phyloP scores from a whole-genome alignment of 2,113 vertebrate genomes.

The Otocyon megalotis region DNA sequence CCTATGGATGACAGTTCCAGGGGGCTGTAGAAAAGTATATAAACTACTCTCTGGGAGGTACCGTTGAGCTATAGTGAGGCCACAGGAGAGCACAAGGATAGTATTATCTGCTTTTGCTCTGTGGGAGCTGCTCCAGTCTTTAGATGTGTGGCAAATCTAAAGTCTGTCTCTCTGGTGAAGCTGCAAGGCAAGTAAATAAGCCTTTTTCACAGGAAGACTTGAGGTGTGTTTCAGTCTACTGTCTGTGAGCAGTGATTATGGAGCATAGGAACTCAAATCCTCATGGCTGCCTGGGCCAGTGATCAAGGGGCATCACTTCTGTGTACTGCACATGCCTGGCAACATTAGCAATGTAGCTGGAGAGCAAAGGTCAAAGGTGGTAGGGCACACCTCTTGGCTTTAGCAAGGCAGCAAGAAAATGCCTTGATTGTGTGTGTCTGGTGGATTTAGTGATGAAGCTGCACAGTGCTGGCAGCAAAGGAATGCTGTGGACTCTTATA shows the following conservation, averaged over 20 bases:
- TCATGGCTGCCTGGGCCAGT: not conserved
- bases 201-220: not conserved
- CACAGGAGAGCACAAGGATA: not conserved
- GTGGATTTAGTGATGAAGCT: not conserved
- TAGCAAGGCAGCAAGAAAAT: not conserved
- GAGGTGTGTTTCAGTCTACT: not conserved
- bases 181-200: not conserved
- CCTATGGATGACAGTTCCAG: not conserved
- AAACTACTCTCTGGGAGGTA: not conserved
- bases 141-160: not conserved
- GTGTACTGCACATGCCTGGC: not conserved
- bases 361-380: not conserved
- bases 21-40: not conserved
- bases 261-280: not conserved
- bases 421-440: not conserved
- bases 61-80: not conserved
- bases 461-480: not conserved
- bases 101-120: not conserved
- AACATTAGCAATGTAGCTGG: not conserved
- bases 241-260: not conserved
- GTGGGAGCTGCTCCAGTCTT: not conserved
- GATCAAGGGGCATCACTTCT: not conserved
- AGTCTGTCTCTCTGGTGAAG: not conserved
- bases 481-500: not conserved
- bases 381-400: not conserved